phyloP scores from a whole-genome alignment of 2,888 invertebrate species.

The Coelopa pilipes region DNA sequence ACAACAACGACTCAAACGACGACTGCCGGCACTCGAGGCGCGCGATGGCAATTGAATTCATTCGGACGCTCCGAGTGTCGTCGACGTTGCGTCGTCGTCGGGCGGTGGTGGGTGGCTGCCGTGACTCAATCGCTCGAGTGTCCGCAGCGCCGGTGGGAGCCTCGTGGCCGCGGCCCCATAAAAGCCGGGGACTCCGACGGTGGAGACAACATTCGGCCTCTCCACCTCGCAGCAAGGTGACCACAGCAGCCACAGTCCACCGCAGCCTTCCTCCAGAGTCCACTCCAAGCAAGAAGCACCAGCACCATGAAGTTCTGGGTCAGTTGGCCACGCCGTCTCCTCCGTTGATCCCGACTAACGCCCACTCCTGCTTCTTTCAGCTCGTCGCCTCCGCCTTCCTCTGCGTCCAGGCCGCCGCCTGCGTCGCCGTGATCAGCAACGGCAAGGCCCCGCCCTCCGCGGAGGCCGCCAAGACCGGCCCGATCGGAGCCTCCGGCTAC shows the following conservation, averaged over 20 bases:
- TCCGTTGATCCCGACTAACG: neutral
- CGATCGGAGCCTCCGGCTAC: neutral
- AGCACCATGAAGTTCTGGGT: constrained; percentile 12
- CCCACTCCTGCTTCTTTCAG: neutral
- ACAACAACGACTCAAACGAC: neutral
- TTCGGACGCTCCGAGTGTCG: neutral
- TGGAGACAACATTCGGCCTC: constrained; percentile 3
- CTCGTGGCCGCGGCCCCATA: neutral
- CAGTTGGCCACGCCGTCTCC: neutral
- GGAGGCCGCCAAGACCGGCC: neutral
- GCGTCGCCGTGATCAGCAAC: constrained; percentile 25
- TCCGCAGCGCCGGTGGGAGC: neutral
- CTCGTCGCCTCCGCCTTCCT: constrained; percentile 21
- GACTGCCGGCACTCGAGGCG: neutral
- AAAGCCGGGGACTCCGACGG: neutral
- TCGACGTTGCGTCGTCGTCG: neutral
- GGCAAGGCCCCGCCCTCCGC: neutral
- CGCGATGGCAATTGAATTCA: neutral
- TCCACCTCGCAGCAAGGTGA: neutral
- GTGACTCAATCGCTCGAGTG: too few relatives aligned
- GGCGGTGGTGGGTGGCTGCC: neutral
- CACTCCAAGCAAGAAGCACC: neutral
- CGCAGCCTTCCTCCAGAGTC: too few relatives aligned
- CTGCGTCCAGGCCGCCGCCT: constrained; percentile 1
- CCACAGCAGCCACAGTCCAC: too few relatives aligned